Evolutionary conservation across 2,888 invertebrate genomes (phyloP), one percentile per base, ranked within the genome.

Genomic region (Ophraella communa): DNA sequence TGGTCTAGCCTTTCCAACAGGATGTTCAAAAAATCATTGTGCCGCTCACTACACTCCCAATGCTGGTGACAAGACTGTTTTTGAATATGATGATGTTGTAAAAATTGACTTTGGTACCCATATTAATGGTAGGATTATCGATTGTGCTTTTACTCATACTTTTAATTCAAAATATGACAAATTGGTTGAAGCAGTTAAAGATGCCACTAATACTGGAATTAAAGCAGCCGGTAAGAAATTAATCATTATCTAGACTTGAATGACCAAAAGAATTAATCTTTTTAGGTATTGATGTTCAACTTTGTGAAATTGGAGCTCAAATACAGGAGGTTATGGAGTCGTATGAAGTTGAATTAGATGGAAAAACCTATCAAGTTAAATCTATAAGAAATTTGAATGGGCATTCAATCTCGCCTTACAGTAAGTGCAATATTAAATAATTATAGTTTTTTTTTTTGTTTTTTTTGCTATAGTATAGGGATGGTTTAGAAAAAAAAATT

Each of bases 261-360:
- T 47, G n/a, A 18, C 27, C 20, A 17, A 35, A 17, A 45, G 4
- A 45, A 33, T 23, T 45, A 33, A 11, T 51, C 2, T 2, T 39
- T 62, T 42, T 44, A 74, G 73, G 74, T 53, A 97, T 99, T 68
- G 99, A 99, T 82, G 99, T 96, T 1, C 91, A 96, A 78, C 87
- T 99, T 64, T 98, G 98, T 81, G 99, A 99, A 78, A 92, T 99
- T 71, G 99, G 94, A 10, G 93, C 95, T 68, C 94, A 95, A 1
- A 96, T 99, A 73, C 98, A 98, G 81, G 99, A 99, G 85, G 97
- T 98, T 0, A 99, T 99, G 99, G 98, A 99, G 79, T 98, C 97
- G 0, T 97, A 99, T 81, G 99, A 99, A 84, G 90, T 99, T 4
- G 98, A 98, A 82, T 82, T 99, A 60, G 96, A 98, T 82, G 98